Conservation (phyloP, 2,797 vertebrate genomes). For the Molossus alvarezi region DNA sequence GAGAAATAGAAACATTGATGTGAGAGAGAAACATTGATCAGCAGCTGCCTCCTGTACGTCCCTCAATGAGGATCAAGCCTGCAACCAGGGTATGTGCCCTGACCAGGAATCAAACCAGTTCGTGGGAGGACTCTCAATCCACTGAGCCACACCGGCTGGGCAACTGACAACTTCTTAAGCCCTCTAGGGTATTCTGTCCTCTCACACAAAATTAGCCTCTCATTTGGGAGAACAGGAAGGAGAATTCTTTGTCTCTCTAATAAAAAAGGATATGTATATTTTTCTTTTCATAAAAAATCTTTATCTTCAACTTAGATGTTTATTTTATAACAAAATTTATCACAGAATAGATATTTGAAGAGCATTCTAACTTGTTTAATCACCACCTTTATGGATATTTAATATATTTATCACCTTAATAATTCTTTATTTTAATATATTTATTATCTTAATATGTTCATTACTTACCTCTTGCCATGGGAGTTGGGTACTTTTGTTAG, state of each 20-base stretch:
- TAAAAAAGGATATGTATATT: neutral
- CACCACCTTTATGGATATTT: neutral
- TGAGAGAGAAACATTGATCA: too few relatives aligned
- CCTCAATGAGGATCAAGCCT: too few relatives aligned
- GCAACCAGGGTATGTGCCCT: too few relatives aligned
- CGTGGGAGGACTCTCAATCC: too few relatives aligned
- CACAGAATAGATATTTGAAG: constrained; percentile 20
- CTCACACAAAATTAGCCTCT: constrained; percentile 44
- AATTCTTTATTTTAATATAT: constrained; percentile 50
- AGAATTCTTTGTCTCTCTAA: constrained; percentile 39
- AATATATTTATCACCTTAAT: constrained; percentile 35
- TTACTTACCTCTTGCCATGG: constrained; percentile 77
- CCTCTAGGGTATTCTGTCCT: neutral
- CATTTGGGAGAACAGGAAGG: constrained; percentile 24
- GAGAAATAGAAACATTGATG: too few relatives aligned
- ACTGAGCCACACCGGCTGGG: too few relatives aligned
- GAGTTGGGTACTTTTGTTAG: constrained; percentile 75
- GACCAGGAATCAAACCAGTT: too few relatives aligned
- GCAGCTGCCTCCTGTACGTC: too few relatives aligned
- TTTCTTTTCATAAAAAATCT: constrained; percentile 53
- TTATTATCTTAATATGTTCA: constrained; percentile 45
- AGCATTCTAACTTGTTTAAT: constrained; percentile 45
- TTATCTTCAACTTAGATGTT: constrained; percentile 35
- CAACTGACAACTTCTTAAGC: neutral
- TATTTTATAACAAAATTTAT: constrained; percentile 58